Conservation (phyloP, 2,888 invertebrate genomes). For the Axea sp. region DNA sequence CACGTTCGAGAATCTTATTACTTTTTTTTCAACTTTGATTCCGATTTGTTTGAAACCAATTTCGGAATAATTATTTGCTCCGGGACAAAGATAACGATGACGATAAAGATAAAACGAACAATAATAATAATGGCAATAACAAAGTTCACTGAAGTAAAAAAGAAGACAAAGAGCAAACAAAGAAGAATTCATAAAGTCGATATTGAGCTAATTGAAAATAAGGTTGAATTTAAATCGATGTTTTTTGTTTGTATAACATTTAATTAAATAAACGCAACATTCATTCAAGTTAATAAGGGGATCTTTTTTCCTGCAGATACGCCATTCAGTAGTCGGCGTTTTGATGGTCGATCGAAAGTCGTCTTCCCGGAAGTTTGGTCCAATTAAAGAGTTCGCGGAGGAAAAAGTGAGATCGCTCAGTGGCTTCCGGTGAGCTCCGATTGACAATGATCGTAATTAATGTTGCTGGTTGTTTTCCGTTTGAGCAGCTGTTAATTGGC, state of each 20-base stretch:
- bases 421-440: constrained; percentile 63
- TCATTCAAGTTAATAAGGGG: constrained; percentile 48
- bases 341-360: constrained; percentile 56
- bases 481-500: constrained; percentile 79
- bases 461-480: constrained; percentile 77
- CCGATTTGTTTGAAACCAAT: no score
- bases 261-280: constrained; percentile 46
- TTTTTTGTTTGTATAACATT: constrained; percentile 16
- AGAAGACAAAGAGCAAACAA: not conserved
- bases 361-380: constrained; percentile 61
- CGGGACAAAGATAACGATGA: not conserved
- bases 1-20: no score
- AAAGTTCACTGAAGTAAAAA: no score
- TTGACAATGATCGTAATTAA: constrained; percentile 65
- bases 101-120: not conserved
- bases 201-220: constrained; percentile 16
- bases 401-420: constrained; percentile 56
- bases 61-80: no score
- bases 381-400: constrained; percentile 57
- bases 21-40: no score
- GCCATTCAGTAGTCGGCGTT: constrained; percentile 53
- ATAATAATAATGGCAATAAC: no score
- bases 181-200: not conserved
- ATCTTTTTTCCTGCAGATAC: constrained; percentile 17
- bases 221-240: constrained; percentile 13